Conservation (phyloP, 1,140 invertebrate genomes). For the Hyposmocoma kahamanoa region DNA sequence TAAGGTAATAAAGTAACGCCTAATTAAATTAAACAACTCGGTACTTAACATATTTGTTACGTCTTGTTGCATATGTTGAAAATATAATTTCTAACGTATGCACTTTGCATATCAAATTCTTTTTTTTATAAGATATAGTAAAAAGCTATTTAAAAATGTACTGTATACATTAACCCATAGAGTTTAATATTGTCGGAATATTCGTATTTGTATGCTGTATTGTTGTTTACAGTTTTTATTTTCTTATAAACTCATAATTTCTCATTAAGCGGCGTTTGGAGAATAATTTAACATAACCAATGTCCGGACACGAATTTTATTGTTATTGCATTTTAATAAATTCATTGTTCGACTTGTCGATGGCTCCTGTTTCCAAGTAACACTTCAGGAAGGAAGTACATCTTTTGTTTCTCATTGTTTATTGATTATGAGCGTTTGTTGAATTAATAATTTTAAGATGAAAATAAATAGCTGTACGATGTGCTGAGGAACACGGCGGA, state of each 20-base stretch:
- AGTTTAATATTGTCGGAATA: too few species aligned
- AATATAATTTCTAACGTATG: conserved; percentile 60
- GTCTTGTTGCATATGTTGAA: conserved; percentile 65
- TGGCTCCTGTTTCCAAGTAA: conserved; percentile 41
- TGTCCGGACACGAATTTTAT: conserved; percentile 72
- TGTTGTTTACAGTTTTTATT: conserved; percentile 68
- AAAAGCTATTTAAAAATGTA: too few species aligned
- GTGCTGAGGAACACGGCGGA: too few species aligned
- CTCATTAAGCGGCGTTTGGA: conserved; percentile 72
- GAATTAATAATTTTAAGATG: conserved; percentile 7
- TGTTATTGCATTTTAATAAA: conserved; percentile 73
- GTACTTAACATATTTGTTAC: too few species aligned
- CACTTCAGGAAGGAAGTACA: conserved; percentile 59
- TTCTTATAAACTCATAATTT: conserved; percentile 73
- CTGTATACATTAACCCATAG: too few species aligned
- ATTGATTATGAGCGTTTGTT: conserved; percentile 25
- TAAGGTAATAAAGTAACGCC: too few species aligned
- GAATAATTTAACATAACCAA: conserved; percentile 70
- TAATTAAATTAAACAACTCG: too few species aligned
- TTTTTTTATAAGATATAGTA: too few species aligned
- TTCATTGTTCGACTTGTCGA: conserved; percentile 62
- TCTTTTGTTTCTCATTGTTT: conserved; percentile 39
- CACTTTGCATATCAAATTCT: conserved; percentile 58
- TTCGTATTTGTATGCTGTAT: too few species aligned
- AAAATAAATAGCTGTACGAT: too few species aligned